A percentile compares a stretch with the other conserved stretches of the same genome.
phyloP scores from a whole-genome alignment of 2,888 invertebrate genomes.

The Eupithecia inturbata region DNA sequence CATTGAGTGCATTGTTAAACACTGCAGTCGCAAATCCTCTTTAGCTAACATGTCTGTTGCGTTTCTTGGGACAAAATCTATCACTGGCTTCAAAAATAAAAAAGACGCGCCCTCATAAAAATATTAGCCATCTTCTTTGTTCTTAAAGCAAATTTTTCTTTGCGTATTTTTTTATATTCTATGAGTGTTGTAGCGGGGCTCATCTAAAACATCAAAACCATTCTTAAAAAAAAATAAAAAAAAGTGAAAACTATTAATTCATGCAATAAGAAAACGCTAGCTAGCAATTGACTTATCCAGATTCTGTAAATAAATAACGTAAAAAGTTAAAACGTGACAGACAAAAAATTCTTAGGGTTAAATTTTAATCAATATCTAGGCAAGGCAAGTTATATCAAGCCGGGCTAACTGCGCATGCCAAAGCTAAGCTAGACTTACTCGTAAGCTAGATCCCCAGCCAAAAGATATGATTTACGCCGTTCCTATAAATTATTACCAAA shows the following conservation, averaged over 20 bases:
- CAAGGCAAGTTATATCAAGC: background rate
- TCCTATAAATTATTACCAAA: background rate
- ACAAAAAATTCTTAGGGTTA: background rate
- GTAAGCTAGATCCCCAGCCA: background rate
- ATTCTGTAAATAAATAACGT: background rate
- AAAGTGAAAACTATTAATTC: background rate
- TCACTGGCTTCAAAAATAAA: background rate
- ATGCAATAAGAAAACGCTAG: background rate
- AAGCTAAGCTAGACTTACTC: conserved; percentile 6
- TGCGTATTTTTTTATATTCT: background rate
- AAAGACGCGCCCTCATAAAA: background rate
- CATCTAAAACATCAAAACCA: background rate
- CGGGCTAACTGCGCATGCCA: conserved; percentile 5
- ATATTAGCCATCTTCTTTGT: background rate
- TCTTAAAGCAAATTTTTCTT: background rate
- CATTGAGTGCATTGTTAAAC: conserved; percentile 14
- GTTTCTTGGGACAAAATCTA: background rate
- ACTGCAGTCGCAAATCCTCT: background rate
- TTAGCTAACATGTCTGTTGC: background rate
- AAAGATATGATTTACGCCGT: background rate
- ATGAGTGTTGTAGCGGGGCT: background rate
- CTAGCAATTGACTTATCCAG: background rate
- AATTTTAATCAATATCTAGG: background rate
- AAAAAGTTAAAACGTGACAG: background rate
- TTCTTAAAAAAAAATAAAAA: background rate